Percentiles rank a stretch among this genome's conserved stretches.
phyloP scores from a whole-genome alignment of 2,113 vertebrate species.

The Barbus barbus region DNA sequence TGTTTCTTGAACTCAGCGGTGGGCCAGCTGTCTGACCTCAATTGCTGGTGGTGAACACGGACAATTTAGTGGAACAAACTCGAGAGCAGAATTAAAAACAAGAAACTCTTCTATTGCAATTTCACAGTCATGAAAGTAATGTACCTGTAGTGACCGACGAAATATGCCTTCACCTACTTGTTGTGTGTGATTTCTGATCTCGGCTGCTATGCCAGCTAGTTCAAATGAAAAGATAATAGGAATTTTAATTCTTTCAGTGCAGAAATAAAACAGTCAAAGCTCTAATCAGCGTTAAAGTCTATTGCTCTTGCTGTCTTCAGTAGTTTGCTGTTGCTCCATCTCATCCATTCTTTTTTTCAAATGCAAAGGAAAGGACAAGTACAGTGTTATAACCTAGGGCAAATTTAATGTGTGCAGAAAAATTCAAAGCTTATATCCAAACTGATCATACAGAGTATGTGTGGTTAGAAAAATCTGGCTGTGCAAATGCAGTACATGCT shows the following conservation, averaged over 20 bases:
- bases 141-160: not conserved
- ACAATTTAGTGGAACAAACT: not conserved
- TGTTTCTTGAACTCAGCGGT: not conserved
- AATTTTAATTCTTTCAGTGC: not conserved
- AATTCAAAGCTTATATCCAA: no score
- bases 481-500: no score
- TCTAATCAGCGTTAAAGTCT: not conserved
- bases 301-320: no score
- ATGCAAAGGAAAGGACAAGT: no score
- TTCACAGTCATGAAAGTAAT: not conserved
- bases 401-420: no score
- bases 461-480: no score
- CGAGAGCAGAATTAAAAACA: not conserved
- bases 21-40: not conserved
- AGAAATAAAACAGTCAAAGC: not conserved
- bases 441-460: no score
- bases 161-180: not conserved
- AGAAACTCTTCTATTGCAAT: not conserved
- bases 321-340: no score
- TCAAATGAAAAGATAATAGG: not conserved
- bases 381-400: no score
- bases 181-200: not conserved
- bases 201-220: not conserved
- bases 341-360: no score
- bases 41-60: not conserved